These are phyloP conservation scores for Brachionus plicatilis DNA, from an alignment of 1,140 invertebrate species.

Conservation along the genomic window DNA sequence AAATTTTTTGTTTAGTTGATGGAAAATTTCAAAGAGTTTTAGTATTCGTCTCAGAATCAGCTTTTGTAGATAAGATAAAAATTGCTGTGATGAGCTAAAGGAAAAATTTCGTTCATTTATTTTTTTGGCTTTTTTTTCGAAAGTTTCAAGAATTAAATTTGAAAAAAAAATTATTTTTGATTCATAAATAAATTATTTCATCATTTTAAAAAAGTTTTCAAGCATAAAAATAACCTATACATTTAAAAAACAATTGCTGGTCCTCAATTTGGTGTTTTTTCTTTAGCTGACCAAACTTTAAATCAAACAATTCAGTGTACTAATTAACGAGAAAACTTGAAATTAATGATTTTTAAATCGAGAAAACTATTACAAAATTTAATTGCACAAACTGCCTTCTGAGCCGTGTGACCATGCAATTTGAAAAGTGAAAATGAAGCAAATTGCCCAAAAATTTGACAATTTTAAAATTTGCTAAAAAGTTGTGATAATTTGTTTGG, in stretches of 20 bases:
- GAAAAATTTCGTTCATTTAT: neutral
- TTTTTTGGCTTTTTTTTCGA: neutral
- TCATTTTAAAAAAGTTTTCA: neutral
- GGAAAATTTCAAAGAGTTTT: neutral
- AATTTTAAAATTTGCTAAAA: neutral
- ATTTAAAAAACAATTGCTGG: neutral
- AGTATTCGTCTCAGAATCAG: neutral
- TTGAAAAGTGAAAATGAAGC: neutral
- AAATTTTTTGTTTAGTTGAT: neutral
- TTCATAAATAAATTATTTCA: neutral
- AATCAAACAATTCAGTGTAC: neutral
- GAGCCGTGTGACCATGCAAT: neutral
- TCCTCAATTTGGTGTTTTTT: neutral
- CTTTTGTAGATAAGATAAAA: neutral
- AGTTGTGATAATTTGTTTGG: neutral
- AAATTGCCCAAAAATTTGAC: neutral
- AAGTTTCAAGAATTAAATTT: neutral
- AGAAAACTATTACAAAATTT: neutral
- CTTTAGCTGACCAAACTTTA: neutral
- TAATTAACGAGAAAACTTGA: neutral
- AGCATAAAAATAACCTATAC: neutral
- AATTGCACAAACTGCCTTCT: neutral
- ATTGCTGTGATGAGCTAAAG: neutral
- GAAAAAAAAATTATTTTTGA: neutral
- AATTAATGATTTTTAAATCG: constrained; percentile 7